A percentile compares a stretch with the other conserved stretches of the same genome.
Conservation (phyloP, 1,140 invertebrate species). For the Dendrolimus punctatus region DNA sequence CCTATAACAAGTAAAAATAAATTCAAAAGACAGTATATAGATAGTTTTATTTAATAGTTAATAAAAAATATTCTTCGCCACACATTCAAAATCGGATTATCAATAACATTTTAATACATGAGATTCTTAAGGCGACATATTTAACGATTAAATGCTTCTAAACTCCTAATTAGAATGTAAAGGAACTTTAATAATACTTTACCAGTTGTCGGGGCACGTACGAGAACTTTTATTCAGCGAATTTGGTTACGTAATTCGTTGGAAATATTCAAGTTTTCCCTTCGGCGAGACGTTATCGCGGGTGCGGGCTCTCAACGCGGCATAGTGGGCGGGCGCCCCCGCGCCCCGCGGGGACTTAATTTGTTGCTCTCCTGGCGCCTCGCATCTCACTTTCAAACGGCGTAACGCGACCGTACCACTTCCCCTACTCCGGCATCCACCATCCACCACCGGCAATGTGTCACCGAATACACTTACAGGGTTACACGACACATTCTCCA, state of each 20-base stretch:
- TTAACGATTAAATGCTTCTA: conserved; percentile 25
- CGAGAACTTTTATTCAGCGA: conserved; percentile 55
- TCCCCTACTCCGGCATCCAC: conserved; percentile 23
- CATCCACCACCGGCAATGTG: not conserved
- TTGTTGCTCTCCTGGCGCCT: conserved; percentile 70
- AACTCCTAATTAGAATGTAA: conserved; percentile 45
- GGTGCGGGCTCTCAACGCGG: conserved; percentile 47
- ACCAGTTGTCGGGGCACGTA: conserved; percentile 41
- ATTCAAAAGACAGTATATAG: no score
- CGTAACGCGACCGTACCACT: conserved; percentile 61
- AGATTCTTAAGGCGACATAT: conserved; percentile 11
- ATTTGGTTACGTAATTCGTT: conserved; percentile 62
- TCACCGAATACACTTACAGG: conserved; percentile 24
- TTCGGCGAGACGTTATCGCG: conserved; percentile 62
- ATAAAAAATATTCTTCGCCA: not conserved
- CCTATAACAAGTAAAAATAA: no score
- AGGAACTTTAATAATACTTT: conserved; percentile 42
- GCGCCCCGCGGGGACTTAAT: conserved; percentile 65
- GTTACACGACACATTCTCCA: conserved; percentile 32
- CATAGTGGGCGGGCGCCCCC: conserved; percentile 35
- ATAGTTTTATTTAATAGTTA: not conserved
- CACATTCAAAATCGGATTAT: not conserved
- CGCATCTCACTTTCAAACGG: conserved; percentile 68
- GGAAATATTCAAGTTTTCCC: conserved; percentile 65
- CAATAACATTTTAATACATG: not conserved